A percentile compares a stretch with the other conserved stretches of the same genome.
phyloP scores from a whole-genome alignment of 2,888 invertebrate genomes.

The Julus scandinavius region DNA sequence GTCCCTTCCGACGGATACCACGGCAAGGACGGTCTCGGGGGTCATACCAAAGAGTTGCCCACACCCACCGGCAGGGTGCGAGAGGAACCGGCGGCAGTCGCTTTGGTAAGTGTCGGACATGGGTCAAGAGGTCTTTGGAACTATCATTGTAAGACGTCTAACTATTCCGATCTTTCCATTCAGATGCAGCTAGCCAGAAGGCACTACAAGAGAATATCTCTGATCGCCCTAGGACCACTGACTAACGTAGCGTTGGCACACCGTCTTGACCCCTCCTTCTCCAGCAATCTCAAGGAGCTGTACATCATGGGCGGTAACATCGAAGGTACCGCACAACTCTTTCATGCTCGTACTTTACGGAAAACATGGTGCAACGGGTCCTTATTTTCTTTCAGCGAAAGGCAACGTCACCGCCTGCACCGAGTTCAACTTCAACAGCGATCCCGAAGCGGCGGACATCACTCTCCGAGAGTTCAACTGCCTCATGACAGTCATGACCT shows the following conservation, averaged over 20 bases:
- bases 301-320: conserved; percentile 53
- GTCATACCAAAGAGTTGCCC: conserved; percentile 65
- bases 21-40: conserved; percentile 80
- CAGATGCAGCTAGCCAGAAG: conserved; percentile 37
- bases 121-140: not conserved
- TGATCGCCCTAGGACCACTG: conserved; percentile 43
- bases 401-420: conserved; percentile 74
- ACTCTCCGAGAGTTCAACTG: conserved; percentile 72
- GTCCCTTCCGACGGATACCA: conserved; percentile 64
- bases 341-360: too few species aligned
- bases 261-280: not conserved
- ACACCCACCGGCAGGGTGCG: conserved; percentile 68
- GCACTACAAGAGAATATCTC: conserved; percentile 40
- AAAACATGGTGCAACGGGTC: not conserved
- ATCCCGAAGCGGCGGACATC: conserved; percentile 81
- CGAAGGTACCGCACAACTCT: not conserved
- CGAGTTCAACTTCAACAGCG: conserved; percentile 81
- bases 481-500: conserved; percentile 75
- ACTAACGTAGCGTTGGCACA: conserved; percentile 52
- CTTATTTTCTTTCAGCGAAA: conserved; percentile 64
- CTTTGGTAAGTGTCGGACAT: conserved; percentile 67
- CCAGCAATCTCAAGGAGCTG: conserved; percentile 42
- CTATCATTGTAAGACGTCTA: not conserved
- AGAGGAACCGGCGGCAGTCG: conserved; percentile 72
- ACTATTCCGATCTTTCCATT: not conserved